Percentiles rank a stretch among this genome's conserved stretches.
These are phyloP conservation scores for Puntigrus tetrazona DNA, from an alignment of 2,113 vertebrate species.

Conservation along the genomic window DNA sequence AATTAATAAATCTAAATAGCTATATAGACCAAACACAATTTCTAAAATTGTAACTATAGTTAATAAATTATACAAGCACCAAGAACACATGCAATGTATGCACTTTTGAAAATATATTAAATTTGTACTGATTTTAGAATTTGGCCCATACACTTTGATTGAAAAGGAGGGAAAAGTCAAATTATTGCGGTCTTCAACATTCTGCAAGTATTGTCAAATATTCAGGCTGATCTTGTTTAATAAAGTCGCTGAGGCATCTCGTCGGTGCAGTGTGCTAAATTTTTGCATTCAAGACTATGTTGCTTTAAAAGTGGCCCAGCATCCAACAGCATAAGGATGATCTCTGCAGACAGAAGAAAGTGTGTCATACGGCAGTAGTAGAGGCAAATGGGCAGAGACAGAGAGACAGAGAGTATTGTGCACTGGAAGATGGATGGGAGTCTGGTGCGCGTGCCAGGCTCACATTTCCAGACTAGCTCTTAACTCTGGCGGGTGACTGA, in stretches of 20 bases:
- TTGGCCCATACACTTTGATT: neutral
- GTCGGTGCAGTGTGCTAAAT: neutral
- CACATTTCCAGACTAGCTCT: constrained; percentile 79
- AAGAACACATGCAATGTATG: no score
- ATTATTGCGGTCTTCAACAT: neutral
- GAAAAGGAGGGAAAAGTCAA: neutral
- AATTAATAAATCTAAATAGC: no score
- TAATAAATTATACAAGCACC: no score
- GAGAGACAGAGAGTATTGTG: constrained; percentile 55
- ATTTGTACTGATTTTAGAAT: neutral
- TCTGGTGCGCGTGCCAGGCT: constrained; percentile 63
- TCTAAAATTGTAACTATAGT: no score
- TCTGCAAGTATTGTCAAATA: constrained; percentile 1
- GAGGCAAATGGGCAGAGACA: constrained; percentile 18
- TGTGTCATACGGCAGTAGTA: constrained; percentile 8
- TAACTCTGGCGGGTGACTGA: constrained; percentile 50
- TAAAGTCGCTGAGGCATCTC: neutral
- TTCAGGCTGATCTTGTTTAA: constrained; percentile 2
- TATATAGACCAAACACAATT: no score
- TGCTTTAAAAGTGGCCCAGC: neutral
- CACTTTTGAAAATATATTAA: no score
- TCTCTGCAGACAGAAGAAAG: neutral
- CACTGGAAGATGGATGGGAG: constrained; percentile 65
- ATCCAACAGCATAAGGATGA: constrained; percentile 3
- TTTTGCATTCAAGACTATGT: neutral